Evolutionary conservation across 2,113 vertebrate genomes (phyloP).

Genomic region (Formicarius rufipectus): DNA sequence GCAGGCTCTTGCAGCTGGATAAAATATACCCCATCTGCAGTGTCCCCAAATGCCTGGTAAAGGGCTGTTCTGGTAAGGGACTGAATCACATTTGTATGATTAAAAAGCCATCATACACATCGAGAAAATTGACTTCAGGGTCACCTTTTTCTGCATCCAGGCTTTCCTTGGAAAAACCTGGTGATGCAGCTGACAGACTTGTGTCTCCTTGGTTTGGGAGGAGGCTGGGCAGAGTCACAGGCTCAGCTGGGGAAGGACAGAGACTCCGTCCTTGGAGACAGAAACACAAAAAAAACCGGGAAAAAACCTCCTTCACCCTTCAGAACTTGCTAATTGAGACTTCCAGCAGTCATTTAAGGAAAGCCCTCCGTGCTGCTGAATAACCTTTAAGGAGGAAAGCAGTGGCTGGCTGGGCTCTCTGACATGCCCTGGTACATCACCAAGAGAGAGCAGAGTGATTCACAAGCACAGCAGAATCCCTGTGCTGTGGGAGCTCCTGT

Average conservation of each 20-base stretch:
- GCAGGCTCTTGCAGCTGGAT: neutral
- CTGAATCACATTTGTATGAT: neutral
- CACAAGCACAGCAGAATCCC: neutral
- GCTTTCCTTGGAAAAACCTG: neutral
- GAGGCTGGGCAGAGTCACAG: neutral
- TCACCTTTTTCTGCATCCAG: neutral
- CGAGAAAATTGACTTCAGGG: neutral
- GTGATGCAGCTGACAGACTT: neutral
- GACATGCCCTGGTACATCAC: neutral
- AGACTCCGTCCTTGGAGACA: neutral
- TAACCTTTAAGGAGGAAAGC: neutral
- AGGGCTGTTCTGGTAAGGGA: neutral
- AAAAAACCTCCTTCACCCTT: neutral
- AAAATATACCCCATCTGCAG: neutral
- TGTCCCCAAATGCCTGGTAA: neutral
- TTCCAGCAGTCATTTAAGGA: neutral
- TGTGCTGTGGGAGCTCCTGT: neutral
- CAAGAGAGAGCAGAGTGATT: neutral
- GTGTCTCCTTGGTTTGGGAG: neutral
- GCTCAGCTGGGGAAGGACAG: neutral
- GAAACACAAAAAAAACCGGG: neutral
- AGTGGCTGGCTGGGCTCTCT: conserved; percentile 1
- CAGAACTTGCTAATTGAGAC: neutral
- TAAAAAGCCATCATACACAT: neutral
- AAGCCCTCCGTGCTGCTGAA: neutral